These are phyloP conservation scores for Elegia similella DNA, from an alignment of 2,888 invertebrate genomes.

Conservation along the genomic window DNA sequence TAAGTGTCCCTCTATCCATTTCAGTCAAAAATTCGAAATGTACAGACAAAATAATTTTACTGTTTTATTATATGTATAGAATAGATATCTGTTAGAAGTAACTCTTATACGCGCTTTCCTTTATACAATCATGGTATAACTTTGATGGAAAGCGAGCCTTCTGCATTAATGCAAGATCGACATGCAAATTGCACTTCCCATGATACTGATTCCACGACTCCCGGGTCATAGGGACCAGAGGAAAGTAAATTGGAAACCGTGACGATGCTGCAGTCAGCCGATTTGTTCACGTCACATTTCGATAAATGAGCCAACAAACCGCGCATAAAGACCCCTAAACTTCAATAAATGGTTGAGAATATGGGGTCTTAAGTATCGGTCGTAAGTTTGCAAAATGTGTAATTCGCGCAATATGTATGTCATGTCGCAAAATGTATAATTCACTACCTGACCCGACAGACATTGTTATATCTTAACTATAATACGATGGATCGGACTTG, in stretches of 20 bases:
- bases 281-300: conserved; percentile 70
- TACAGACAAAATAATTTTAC: too few relatives aligned
- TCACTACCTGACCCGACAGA: too few relatives aligned
- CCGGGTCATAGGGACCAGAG: conserved; percentile 56
- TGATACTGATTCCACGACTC: conserved; percentile 55
- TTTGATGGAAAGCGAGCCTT: neutral
- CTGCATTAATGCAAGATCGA: conserved; percentile 31
- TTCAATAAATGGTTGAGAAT: conserved; percentile 25
- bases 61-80: too few relatives aligned
- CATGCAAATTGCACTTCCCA: conserved; percentile 55
- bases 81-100: too few relatives aligned
- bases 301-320: conserved; percentile 34
- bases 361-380: conserved; percentile 18
- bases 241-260: conserved; percentile 71
- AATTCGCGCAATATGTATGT: neutral
- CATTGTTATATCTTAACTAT: too few relatives aligned
- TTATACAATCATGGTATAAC: neutral
- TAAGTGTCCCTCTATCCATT: too few relatives aligned
- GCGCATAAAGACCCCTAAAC: conserved; percentile 29
- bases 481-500: too few relatives aligned
- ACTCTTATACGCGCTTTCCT: neutral
- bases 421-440: too few relatives aligned
- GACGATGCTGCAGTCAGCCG: conserved; percentile 54
- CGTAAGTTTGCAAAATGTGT: neutral
- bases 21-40: too few relatives aligned